Base-by-base conservation (phyloP, 1,140 invertebrate genomes). In the Pogonomyrmex barbatus region DNA sequence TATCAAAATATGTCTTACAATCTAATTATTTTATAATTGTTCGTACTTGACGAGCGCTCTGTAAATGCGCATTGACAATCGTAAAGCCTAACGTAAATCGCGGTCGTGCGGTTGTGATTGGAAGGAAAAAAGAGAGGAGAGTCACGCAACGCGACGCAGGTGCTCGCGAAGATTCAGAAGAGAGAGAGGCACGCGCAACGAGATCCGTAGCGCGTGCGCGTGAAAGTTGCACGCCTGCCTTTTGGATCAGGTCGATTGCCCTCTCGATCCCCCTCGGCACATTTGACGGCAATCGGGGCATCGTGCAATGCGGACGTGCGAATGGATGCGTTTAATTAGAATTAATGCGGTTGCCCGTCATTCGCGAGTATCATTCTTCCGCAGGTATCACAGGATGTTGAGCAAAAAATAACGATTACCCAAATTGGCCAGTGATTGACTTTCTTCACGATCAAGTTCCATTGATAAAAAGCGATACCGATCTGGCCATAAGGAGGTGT, bases 261-360 rank as follows among this genome's bases (percentile, higher is more conserved):
- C 77, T 54, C 87, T 50, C 30, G 70, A 50, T 60, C 8, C 54
- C 50, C 10, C 54, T 45, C 39, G n/a, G 24, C 45, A 10, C 33
- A 6, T 39, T 56, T 24, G 17, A 75, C 62, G 54, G 62, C 67
- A 60, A 90, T 87, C 85, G 47, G 24, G 24, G 33, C 78, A 58
- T 54, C 42, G 42, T 63, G 33, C 14, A 78, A 78, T 58, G 58
- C 42, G 62, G 56, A 58, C 65, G 50, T 82, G 88, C 78, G 58
- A 85, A 83, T 76, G 58, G 71, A 81, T 65, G 90, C 85, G 86
- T 86, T 90, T 92, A 92, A 92, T 92, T 92, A 90, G 87, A 92
- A 93, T 92, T 92, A 92, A 93, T 91, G 90, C 88, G 84, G 85
- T 54, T 89, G 90, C 86, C 88, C 85, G 75, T 93, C 89, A 91